These are phyloP conservation scores for Cynaeus angustus DNA, from an alignment of 2,888 invertebrate species.

Conservation along the genomic window DNA sequence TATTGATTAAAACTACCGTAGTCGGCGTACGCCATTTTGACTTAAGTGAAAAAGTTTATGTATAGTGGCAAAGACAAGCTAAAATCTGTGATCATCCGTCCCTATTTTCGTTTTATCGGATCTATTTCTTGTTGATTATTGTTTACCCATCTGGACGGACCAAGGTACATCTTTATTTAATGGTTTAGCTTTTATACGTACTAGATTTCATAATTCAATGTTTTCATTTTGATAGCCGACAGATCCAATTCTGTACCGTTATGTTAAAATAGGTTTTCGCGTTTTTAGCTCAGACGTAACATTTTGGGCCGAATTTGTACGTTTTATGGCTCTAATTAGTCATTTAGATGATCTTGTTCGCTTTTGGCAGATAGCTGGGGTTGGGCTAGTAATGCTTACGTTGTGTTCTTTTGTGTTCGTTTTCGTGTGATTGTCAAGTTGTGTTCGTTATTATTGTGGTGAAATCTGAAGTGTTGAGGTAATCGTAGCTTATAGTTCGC, in stretches of 20 bases:
- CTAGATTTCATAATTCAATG: conserved; percentile 66
- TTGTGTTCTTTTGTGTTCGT: conserved; percentile 57
- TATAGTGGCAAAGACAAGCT: conserved; percentile 66
- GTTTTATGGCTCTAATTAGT: neutral
- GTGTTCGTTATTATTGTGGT: neutral
- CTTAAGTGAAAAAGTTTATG: conserved; percentile 69
- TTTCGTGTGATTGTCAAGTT: conserved; percentile 16
- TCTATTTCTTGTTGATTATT: conserved; percentile 70
- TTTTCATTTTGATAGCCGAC: conserved; percentile 64
- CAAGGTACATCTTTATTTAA: conserved; percentile 77
- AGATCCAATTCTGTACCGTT: conserved; percentile 63
- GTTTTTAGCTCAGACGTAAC: conserved; percentile 24
- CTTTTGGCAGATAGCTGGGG: conserved; percentile 61
- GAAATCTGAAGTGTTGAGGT: neutral
- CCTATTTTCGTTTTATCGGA: conserved; percentile 66
- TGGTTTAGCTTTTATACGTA: conserved; percentile 44
- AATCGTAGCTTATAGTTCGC: conserved; percentile 1
- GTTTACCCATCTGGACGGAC: conserved; percentile 85
- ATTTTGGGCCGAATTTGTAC: conserved; percentile 5
- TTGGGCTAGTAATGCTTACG: conserved; percentile 63
- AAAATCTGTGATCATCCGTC: conserved; percentile 72
- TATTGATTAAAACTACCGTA: conserved; percentile 70
- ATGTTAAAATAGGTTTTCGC: conserved; percentile 46
- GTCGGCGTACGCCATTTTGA: conserved; percentile 73
- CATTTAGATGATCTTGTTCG: conserved; percentile 51